A percentile compares a stretch with the other conserved stretches of the same genome.
These are phyloP conservation scores for Sylvietta virens DNA, from an alignment of 2,113 vertebrate species.

Conservation along the genomic window DNA sequence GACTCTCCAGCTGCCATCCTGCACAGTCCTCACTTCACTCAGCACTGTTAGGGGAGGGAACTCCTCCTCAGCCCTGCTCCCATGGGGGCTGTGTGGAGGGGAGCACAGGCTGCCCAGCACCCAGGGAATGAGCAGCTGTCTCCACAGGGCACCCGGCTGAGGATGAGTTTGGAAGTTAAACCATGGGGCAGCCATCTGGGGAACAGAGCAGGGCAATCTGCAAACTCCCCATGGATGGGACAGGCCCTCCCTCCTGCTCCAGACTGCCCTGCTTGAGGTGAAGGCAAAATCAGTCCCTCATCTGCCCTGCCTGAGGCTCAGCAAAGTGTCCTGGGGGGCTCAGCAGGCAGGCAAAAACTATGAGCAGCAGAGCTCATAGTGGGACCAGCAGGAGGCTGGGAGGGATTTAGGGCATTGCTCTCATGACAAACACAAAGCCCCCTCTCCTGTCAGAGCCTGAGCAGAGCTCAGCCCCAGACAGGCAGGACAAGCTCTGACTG, in stretches of 20 bases:
- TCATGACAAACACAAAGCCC: neutral
- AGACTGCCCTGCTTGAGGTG: no score
- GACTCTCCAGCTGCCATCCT: neutral
- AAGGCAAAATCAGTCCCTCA: neutral
- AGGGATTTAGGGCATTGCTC: neutral
- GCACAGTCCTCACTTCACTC: neutral
- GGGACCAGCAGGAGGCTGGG: neutral
- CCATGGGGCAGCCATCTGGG: no score
- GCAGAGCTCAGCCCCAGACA: neutral
- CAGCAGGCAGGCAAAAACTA: neutral
- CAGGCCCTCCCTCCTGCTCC: neutral
- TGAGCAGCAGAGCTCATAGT: neutral
- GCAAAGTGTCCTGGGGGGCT: no score
- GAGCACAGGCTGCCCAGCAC: neutral
- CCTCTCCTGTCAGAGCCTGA: neutral
- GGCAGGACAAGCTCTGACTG: neutral
- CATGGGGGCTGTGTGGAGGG: neutral
- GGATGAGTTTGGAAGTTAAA: neutral
- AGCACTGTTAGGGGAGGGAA: neutral
- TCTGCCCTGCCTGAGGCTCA: neutral
- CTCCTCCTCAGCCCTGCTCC: neutral
- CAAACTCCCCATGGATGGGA: accelerated
- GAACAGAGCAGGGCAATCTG: neutral
- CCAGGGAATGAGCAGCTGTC: neutral
- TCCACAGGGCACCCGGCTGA: neutral